phyloP scores from a whole-genome alignment of 2,113 vertebrate species.

The Seriola quinqueradiata region DNA sequence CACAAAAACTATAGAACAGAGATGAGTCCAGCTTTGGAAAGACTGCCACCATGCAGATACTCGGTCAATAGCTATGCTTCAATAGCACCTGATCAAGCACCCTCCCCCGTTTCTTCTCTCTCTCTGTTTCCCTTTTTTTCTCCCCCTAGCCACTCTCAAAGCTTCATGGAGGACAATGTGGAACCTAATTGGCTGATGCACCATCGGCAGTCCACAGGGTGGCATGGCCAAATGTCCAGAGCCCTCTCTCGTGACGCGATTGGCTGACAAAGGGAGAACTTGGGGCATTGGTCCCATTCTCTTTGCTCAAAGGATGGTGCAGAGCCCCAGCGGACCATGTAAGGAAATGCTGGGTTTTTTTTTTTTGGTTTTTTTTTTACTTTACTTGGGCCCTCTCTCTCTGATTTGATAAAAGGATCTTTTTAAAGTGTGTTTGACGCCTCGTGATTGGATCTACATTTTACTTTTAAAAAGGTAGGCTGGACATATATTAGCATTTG shows the following conservation, averaged over 20 bases:
- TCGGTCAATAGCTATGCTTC: slow-evolving; percentile 79
- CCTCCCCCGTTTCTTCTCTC: slow-evolving; percentile 81
- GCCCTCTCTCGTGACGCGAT: slow-evolving; percentile 85
- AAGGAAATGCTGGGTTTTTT: slow-evolving; percentile 72
- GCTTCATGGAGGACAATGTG: slow-evolving; percentile 88
- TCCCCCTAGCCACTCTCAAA: slow-evolving; percentile 86
- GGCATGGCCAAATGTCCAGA: slow-evolving; percentile 85
- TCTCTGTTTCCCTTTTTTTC: slow-evolving; percentile 78
- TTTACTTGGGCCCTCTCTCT: slow-evolving; percentile 80
- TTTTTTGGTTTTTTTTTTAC: slow-evolving; percentile 22
- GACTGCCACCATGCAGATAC: slow-evolving; percentile 73
- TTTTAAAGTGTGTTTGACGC: slow-evolving; percentile 57
- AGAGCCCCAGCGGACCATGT: slow-evolving; percentile 83
- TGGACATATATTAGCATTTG: slow-evolving; percentile 61
- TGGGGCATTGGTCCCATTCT: slow-evolving; percentile 81
- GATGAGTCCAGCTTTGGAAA: slow-evolving; percentile 72
- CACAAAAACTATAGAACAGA: slow-evolving; percentile 58
- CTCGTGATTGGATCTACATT: slow-evolving; percentile 71
- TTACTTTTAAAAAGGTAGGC: slow-evolving; percentile 69
- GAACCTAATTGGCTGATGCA: slow-evolving; percentile 87
- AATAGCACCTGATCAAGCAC: slow-evolving; percentile 82
- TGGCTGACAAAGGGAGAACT: slow-evolving; percentile 87
- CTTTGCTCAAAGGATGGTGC: slow-evolving; percentile 80
- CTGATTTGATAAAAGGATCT: slow-evolving; percentile 74
- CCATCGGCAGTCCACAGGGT: slow-evolving; percentile 83